phyloP scores from a whole-genome alignment of 1,140 invertebrate species.

The Micrasema longulum region DNA sequence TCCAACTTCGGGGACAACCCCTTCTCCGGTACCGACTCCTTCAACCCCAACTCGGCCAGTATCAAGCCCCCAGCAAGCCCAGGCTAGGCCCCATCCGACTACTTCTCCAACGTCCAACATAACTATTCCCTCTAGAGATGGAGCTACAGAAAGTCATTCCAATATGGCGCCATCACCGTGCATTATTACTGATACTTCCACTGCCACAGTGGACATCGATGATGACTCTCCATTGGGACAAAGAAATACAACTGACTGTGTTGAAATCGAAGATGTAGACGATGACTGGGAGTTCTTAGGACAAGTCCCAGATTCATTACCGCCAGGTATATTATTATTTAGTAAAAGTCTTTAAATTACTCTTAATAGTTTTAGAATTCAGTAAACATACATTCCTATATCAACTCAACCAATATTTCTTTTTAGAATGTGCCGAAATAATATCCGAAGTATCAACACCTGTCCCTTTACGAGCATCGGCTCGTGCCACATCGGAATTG shows the following conservation, averaged over 20 bases:
- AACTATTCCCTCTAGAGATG: constrained; percentile 11
- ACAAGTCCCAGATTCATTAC: constrained; percentile 62
- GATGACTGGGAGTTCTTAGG: constrained; percentile 64
- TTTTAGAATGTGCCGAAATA: constrained; percentile 48
- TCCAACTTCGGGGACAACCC: neutral
- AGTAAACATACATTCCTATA: too few species aligned
- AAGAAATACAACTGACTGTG: constrained; percentile 64
- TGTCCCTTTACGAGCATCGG: constrained; percentile 33
- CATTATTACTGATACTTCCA: constrained; percentile 43
- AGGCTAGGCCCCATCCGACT: neutral
- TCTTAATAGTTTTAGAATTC: too few species aligned
- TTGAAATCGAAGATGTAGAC: constrained; percentile 65
- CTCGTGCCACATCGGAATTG: constrained; percentile 45
- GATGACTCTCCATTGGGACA: constrained; percentile 17
- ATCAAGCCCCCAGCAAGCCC: neutral
- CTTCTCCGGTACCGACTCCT: neutral
- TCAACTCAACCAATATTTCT: too few species aligned
- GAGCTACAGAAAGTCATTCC: neutral
- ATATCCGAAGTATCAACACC: constrained; percentile 37
- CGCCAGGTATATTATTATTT: constrained; percentile 58
- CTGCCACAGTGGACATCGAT: neutral
- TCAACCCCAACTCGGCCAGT: too few species aligned
- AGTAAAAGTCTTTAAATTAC: too few species aligned
- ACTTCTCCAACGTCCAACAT: neutral
- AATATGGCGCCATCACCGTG: constrained; percentile 34